These are phyloP conservation scores for Xenopus borealis DNA, from an alignment of 2,113 vertebrate genomes.

Conservation along the genomic window DNA sequence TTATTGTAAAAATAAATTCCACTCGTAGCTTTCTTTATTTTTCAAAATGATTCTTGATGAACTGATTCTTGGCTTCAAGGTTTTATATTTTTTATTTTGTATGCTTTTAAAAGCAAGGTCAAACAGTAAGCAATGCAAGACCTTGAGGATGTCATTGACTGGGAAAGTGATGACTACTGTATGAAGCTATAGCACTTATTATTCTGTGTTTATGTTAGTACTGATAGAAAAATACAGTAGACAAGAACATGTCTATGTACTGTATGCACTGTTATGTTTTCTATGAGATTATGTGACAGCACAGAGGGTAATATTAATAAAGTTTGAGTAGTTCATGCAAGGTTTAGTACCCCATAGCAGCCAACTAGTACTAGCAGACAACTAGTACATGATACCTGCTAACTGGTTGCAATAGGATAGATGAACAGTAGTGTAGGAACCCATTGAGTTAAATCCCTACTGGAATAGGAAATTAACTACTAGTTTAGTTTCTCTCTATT, in stretches of 20 bases:
- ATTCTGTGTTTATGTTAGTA: constrained; percentile 64
- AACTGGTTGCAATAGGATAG: too few species aligned
- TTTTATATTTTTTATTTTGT: constrained; percentile 61
- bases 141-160: constrained; percentile 87
- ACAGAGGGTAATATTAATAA: too few species aligned
- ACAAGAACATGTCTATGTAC: constrained; percentile 6
- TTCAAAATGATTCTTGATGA: constrained; percentile 73
- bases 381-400: too few species aligned
- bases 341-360: too few species aligned
- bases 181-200: constrained; percentile 70
- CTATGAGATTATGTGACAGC: constrained; percentile 40
- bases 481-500: too few species aligned
- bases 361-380: too few species aligned
- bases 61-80: constrained; percentile 68
- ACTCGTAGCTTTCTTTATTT: constrained; percentile 65
- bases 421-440: too few species aligned
- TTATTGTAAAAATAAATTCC: constrained; percentile 40
- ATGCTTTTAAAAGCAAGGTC: constrained; percentile 81
- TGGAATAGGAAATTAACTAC: too few species aligned
- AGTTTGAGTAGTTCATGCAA: too few species aligned
- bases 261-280: not conserved
- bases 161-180: constrained; percentile 76
- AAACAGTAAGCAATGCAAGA: constrained; percentile 70
- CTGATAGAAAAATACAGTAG: constrained; percentile 36
- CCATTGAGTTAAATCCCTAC: too few species aligned